Evolutionary conservation across 2,888 invertebrate genomes (phyloP).

Genomic region (Drosophila aldrichi): DNA sequence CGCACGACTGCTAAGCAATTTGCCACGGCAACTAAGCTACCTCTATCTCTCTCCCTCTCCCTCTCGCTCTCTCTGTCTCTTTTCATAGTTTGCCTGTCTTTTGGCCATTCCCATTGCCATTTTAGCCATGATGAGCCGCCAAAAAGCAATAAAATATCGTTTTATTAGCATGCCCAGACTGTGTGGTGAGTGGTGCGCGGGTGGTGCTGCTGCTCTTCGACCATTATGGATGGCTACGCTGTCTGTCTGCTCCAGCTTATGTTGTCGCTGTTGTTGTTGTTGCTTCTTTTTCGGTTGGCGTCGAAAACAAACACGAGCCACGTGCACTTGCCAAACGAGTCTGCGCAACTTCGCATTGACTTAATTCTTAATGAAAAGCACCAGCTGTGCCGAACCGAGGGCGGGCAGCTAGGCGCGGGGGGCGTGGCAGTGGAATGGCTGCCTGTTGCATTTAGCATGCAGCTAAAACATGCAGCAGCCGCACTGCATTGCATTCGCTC

Average conservation of each 20-base stretch:
- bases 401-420: not conserved
- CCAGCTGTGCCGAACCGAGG: slow-evolving; percentile 38
- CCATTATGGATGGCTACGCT: slow-evolving; percentile 17
- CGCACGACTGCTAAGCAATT: slow-evolving; percentile 70
- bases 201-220: slow-evolving; percentile 5
- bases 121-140: slow-evolving; percentile 80
- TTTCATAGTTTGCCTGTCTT: not conserved
- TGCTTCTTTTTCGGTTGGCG: slow-evolving; percentile 9
- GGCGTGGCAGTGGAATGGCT: not conserved
- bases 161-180: slow-evolving; percentile 73
- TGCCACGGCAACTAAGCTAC: slow-evolving; percentile 43
- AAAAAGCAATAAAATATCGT: slow-evolving; percentile 83
- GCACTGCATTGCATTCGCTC: slow-evolving; percentile 27
- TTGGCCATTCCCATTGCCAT: slow-evolving; percentile 43
- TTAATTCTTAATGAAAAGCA: slow-evolving; percentile 69
- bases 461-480: slow-evolving; percentile 55
- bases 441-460: slow-evolving; percentile 68
- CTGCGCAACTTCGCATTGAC: slow-evolving; percentile 30
- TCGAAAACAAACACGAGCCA: slow-evolving; percentile 67
- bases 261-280: not conserved
- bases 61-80: not conserved
- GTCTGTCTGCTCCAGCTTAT: slow-evolving; percentile 15
- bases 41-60: not conserved
- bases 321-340: slow-evolving; percentile 72
- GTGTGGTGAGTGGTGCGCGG: slow-evolving; percentile 8